Percentiles rank a stretch among this genome's conserved stretches.
phyloP scores from a whole-genome alignment of 1,140 invertebrate genomes.

The Rhopalosiphum maidis region DNA sequence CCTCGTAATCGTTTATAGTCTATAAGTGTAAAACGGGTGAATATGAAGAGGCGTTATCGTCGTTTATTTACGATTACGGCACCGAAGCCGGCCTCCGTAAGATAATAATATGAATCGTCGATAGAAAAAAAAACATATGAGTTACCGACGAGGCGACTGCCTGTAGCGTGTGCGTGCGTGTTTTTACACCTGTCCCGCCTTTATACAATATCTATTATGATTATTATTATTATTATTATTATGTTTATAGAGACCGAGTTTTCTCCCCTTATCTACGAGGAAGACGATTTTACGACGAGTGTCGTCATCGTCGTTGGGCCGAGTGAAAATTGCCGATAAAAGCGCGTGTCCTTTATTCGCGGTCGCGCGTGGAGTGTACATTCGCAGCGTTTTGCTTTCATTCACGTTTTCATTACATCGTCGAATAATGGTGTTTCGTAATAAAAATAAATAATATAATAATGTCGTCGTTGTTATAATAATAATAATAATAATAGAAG shows the following conservation, averaged over 20 bases:
- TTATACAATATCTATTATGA: background rate
- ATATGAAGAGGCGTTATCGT: background rate
- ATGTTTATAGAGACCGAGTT: background rate
- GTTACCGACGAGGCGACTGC: background rate
- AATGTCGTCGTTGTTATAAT: background rate
- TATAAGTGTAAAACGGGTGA: background rate
- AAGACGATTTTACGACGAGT: constrained; percentile 21
- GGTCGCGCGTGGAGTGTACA: background rate
- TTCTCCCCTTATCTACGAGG: background rate
- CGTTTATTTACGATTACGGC: constrained; percentile 5
- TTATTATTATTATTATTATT: background rate
- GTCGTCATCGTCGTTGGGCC: background rate
- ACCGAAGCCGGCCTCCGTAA: background rate
- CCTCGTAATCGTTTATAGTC: background rate
- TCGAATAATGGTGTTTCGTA: constrained; percentile 54
- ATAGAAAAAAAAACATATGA: background rate
- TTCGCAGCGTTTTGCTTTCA: constrained; percentile 20
- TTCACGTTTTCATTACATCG: constrained; percentile 41
- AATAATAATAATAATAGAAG: background rate
- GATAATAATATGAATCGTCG: background rate
- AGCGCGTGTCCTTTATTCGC: background rate
- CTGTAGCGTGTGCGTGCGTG: background rate
- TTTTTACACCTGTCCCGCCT: background rate
- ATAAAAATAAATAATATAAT: constrained; percentile 53
- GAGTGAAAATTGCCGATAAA: constrained; percentile 48